These are phyloP conservation scores for Gymnogyps californianus DNA, from an alignment of 2,113 vertebrate species.

Conservation along the genomic window DNA sequence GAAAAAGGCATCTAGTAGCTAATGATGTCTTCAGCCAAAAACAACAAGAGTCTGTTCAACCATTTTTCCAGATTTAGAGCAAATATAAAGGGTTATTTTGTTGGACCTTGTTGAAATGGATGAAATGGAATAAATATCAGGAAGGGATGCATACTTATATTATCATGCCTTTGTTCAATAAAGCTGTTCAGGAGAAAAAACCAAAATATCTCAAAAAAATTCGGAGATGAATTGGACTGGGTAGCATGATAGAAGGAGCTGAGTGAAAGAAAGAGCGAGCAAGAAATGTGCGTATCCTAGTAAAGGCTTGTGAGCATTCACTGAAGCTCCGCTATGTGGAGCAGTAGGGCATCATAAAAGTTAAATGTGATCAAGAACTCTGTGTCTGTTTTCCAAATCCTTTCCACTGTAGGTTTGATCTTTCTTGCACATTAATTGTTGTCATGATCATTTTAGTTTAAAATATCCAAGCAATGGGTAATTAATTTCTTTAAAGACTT, in stretches of 20 bases:
- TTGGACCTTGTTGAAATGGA: not conserved
- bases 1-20: conserved; percentile 61
- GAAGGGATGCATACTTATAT: not conserved
- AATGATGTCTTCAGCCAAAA: conserved; percentile 60
- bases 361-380: not conserved
- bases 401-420: not conserved
- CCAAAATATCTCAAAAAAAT: not conserved
- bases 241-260: not conserved
- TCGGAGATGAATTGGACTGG: not conserved
- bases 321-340: not conserved
- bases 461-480: not conserved
- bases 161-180: not conserved
- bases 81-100: conserved; percentile 26
- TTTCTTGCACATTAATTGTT: not conserved
- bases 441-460: conserved; percentile 5
- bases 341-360: not conserved
- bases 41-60: not conserved
- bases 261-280: not conserved
- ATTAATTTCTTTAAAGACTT: conserved; percentile 4
- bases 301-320: not conserved
- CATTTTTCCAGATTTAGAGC: conserved; percentile 30
- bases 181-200: not conserved
- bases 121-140: not conserved
- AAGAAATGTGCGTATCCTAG: not conserved
- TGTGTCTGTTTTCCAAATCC: not conserved